Evolutionary conservation across 2,113 vertebrate species (phyloP).

Genomic region (Antigone vipio): DNA sequence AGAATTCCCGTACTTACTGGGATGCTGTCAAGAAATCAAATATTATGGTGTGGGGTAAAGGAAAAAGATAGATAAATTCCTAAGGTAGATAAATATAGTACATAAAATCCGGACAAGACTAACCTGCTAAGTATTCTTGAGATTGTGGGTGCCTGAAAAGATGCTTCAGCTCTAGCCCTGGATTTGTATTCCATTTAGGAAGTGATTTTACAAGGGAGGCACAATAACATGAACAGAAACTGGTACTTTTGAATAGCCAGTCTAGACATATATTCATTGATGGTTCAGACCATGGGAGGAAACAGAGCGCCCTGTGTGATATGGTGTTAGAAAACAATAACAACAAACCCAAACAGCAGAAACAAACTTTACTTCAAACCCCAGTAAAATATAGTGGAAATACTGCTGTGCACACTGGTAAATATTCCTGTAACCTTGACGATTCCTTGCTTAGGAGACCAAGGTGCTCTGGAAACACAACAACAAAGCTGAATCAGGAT

Average conservation of each 20-base stretch:
- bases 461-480: neutral
- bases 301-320: neutral
- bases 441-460: neutral
- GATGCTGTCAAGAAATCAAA: neutral
- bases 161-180: neutral
- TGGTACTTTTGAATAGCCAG: neutral
- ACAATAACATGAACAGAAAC: neutral
- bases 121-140: neutral
- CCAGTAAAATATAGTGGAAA: neutral
- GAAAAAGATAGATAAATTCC: neutral
- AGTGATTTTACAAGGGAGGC: neutral
- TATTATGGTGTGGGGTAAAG: neutral
- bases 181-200: neutral
- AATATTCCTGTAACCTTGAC: neutral
- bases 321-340: neutral
- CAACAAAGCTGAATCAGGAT: neutral
- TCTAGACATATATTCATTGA: neutral
- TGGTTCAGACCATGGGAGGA: neutral
- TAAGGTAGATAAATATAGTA: neutral
- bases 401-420: neutral
- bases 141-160: neutral
- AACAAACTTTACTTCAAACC: neutral
- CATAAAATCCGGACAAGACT: neutral
- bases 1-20: neutral
- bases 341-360: neutral